Evolutionary conservation across 1,140 invertebrate species (phyloP), one percentile per base, ranked within the genome.

Genomic region (Reticulitermes speratus): DNA sequence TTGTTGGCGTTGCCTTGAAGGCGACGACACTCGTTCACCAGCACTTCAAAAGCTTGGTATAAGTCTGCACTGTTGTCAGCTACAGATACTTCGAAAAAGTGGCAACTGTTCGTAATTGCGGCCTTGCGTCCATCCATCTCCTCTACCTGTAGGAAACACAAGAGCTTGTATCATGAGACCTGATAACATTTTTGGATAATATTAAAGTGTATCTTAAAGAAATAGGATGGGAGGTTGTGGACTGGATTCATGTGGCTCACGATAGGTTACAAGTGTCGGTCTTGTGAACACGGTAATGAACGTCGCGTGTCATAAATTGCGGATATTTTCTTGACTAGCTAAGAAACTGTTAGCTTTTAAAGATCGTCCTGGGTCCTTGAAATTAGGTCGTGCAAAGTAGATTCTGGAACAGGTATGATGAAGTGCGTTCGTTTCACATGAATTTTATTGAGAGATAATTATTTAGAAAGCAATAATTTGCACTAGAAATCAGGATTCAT

Each of bases 61-160:
- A 96, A 92, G 86, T 94, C 93, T 25, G 93, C 92, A n/a, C 93
- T 94, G 90, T 95, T 95, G 89, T 96, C 95, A 0, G 96, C 95
- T 7, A 96, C 95, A 44, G 95, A 96, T 30, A 96, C 94, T 90
- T 96, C 95, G 89, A 94, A 94, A 90, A 96, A 96, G 69, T 94
- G 94, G 84, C 95, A 95, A 14, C 94, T 93, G 88, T 94, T 93
- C 87, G 94, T 92, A 48, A 93, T 91, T 5, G 95, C 94, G 19
- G 94, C 88, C 44, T 93, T 92, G 87, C 94, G 92, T 16, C 95
- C 96, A 90, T 96, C 95, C 32, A 93, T 92, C 88, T 94, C 94
- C 84, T 94, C 93, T 23, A 96, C 95, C 95, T 95, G 92, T 6
- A 90, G 90, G 30, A 89, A 90, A 87, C 81, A 19, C 87, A 55